Base-by-base conservation (phyloP, 2,113 vertebrate genomes). In the Seriola quinqueradiata region DNA sequence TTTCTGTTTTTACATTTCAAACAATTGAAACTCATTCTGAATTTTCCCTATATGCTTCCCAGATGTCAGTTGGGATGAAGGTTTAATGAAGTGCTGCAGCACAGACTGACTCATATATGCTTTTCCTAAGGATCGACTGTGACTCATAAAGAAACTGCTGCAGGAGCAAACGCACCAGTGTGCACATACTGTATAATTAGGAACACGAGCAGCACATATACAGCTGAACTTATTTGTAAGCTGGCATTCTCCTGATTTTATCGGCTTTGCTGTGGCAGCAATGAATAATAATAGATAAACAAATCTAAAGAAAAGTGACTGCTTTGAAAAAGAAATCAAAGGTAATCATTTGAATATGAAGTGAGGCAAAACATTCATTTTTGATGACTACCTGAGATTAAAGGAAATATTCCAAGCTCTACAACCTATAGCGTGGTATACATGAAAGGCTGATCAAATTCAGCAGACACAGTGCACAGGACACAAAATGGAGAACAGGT, bases 101-200 rank as follows among this genome's bases (percentile, higher is more conserved):
- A 79, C 66, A 75, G 65, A 70, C 72, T 79, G 73, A 85, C 82
- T 87, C 69, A 75, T 64, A 46, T 74, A 65, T 82, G 71, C 44
- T 69, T 77, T 77, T 82, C 46, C 77, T 66, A 55, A 75, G 59
- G 42, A 85, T 73, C 40, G 64, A 67, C 76, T 57, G 61, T 89
- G 84, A 93, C 82, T 91, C 88, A 90, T 59, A 85, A 82, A 74
- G 81, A 40, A 75, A 74, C 77, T 77, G 59, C 83, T 76, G 73
- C 69, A 76, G 79, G 63, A 67, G 21, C 1, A 44, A 8, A 70
- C 32, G 64, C 70, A 67, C 85, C 19, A 23, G 52, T 48, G 64
- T 68, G 61, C 36, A 74, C 25, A 55, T 44, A 4, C 32, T n/a
- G 2, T n/a, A 42, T 38, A 76, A 25, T 58, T 50, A 36, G 3